Evolutionary conservation across 2,797 vertebrate genomes (phyloP), one percentile per base, ranked within the genome.

Genomic region (Micrastur ruficollis): DNA sequence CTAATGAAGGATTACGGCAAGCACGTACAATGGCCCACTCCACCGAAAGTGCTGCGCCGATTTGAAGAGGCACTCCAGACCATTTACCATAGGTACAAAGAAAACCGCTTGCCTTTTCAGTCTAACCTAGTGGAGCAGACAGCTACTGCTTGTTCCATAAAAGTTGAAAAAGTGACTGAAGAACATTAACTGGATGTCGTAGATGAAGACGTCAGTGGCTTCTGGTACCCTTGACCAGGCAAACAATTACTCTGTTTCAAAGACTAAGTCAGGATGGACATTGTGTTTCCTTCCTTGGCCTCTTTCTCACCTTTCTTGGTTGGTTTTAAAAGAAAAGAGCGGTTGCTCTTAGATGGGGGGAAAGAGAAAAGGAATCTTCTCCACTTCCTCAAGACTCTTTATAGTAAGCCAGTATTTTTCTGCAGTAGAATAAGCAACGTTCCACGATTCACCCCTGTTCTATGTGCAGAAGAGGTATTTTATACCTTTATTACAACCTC

Each of bases 1-100:
- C 97, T 88, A 42, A 99, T 99, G 98, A 99, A 98, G 95, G 99
- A 99, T 87, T 97, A 98, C 0, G 99, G 99, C 58, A 97, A 98
- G 79, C 98, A 98, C 0, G 97, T 99, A 81, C 98, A 98, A 90
- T 99, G 99, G 99, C 99, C 99, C 23, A 92, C 96, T 14, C 99
- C 99, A 1, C 99, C 99, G 4, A 99, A 98, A 95, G 99, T 99
- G 56, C 98, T 99, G 91, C 98, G 97, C 47, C 98, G 96, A 55
- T 99, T 99, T 20, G 98, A 99, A 81, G 99, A 99, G 94, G 97
- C 98, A 0, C 98, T 99, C 8, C 98, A 98, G 97, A 97, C 80
- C 70, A 99, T 99, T 95, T 99, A 99, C 94, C 99, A 97, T 96
- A 99, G 99, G 99, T 99, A 96, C 49, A 3, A 12, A 31, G 26